A percentile compares a stretch with the other conserved stretches of the same genome.
phyloP scores from a whole-genome alignment of 1,140 invertebrate genomes.

The Pseudomyrmex dendroicus region DNA sequence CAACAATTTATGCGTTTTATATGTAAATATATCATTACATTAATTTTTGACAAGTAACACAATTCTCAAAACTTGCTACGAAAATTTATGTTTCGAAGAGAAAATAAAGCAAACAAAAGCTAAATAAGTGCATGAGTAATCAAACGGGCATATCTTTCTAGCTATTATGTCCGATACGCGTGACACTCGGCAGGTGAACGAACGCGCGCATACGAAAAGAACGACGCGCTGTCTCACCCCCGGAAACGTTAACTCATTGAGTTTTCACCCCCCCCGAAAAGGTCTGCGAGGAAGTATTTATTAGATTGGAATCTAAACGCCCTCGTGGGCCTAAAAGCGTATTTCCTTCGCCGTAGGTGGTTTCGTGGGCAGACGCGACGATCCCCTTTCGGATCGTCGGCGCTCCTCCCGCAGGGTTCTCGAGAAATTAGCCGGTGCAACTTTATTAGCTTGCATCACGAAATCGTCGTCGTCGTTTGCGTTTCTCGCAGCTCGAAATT shows the following conservation, averaged over 20 bases:
- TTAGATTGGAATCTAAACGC: constrained; percentile 81
- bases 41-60: too few relatives aligned
- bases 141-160: background rate
- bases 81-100: too few relatives aligned
- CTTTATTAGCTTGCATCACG: constrained; percentile 79
- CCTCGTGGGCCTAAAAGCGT: constrained; percentile 76
- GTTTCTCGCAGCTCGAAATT: constrained; percentile 33
- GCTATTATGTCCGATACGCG: background rate
- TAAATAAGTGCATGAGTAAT: background rate
- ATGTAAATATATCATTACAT: too few relatives aligned
- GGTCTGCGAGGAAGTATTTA: constrained; percentile 77
- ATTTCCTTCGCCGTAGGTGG: constrained; percentile 80
- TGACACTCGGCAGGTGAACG: constrained; percentile 32
- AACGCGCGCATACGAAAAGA: constrained; percentile 17
- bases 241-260: constrained; percentile 75
- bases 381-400: constrained; percentile 55
- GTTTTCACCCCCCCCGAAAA: constrained; percentile 70
- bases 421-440: constrained; percentile 77
- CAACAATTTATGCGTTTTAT: too few relatives aligned
- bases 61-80: too few relatives aligned
- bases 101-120: too few relatives aligned
- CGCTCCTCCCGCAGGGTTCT: constrained; percentile 65
- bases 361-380: constrained; percentile 60
- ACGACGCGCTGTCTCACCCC: constrained; percentile 49
- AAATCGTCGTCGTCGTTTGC: constrained; percentile 41